A percentile compares a stretch with the other conserved stretches of the same genome.
Conservation (phyloP, 2,797 vertebrate genomes). For the Pangasius djambal region DNA sequence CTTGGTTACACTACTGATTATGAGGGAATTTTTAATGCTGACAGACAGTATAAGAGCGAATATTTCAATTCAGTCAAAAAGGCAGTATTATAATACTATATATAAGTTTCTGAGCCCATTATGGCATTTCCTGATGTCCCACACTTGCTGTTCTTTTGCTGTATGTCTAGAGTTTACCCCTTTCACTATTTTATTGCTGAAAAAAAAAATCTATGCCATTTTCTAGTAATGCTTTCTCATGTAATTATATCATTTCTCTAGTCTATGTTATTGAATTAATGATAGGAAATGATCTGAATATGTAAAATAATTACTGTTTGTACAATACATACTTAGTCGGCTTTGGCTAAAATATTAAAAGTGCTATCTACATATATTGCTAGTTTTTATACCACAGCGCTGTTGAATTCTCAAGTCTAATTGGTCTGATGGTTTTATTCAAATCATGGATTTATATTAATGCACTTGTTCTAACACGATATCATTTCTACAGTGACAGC, state of each 20-base stretch:
- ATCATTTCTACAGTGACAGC: not conserved
- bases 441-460: not conserved
- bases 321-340: constrained; percentile 13
- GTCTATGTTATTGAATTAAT: constrained; percentile 11
- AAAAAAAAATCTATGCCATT: not conserved
- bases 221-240: not conserved
- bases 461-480: no score
- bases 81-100: not conserved
- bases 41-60: not conserved
- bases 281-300: constrained; percentile 19
- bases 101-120: not conserved
- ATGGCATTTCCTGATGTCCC: not conserved
- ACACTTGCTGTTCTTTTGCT: not conserved
- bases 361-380: not conserved
- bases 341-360: not conserved
- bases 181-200: not conserved
- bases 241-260: constrained; percentile 15
- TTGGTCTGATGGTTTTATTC: not conserved
- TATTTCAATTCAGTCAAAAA: not conserved
- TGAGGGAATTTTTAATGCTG: not conserved
- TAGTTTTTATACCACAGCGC: not conserved
- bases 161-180: not conserved
- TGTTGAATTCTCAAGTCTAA: not conserved
- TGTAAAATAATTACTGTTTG: constrained; percentile 19
- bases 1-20: constrained; percentile 45